phyloP scores from a whole-genome alignment of 2,888 invertebrate genomes.

The Antheraea yamamai region DNA sequence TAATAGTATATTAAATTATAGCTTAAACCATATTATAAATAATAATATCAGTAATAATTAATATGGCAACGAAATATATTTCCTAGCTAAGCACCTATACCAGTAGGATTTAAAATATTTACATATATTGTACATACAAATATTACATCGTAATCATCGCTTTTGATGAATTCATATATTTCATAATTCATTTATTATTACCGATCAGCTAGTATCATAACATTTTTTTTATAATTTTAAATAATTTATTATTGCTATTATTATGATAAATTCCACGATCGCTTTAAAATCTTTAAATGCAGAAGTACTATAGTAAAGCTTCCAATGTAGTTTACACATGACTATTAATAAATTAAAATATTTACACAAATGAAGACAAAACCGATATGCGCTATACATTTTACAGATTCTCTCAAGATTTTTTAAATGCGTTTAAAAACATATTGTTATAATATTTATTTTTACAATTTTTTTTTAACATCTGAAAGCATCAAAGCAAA shows the following conservation, averaged over 20 bases:
- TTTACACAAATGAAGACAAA: constrained; percentile 72
- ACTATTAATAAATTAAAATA: constrained; percentile 50
- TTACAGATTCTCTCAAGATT: constrained; percentile 51
- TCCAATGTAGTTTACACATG: constrained; percentile 45
- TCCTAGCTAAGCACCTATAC: constrained; percentile 78
- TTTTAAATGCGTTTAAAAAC: constrained; percentile 25
- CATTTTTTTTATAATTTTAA: constrained; percentile 52
- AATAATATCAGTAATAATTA: constrained; percentile 77
- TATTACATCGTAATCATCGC: constrained; percentile 40
- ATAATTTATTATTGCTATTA: constrained; percentile 47
- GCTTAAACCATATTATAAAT: constrained; percentile 77
- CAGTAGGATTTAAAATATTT: constrained; percentile 74
- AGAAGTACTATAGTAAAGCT: constrained; percentile 54
- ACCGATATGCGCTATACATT: constrained; percentile 74
- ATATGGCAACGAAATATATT: constrained; percentile 81
- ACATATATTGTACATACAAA: constrained; percentile 72
- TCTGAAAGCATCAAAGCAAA: not conserved
- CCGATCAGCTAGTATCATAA: constrained; percentile 73
- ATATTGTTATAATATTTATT: not conserved
- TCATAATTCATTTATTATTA: constrained; percentile 67
- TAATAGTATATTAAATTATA: constrained; percentile 74
- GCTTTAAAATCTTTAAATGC: constrained; percentile 59
- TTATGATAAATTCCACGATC: constrained; percentile 46
- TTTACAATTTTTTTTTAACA: constrained; percentile 15
- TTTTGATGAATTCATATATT: constrained; percentile 53